Base-by-base conservation (phyloP, 2,113 vertebrate species). In the Engystomops pustulosus region DNA sequence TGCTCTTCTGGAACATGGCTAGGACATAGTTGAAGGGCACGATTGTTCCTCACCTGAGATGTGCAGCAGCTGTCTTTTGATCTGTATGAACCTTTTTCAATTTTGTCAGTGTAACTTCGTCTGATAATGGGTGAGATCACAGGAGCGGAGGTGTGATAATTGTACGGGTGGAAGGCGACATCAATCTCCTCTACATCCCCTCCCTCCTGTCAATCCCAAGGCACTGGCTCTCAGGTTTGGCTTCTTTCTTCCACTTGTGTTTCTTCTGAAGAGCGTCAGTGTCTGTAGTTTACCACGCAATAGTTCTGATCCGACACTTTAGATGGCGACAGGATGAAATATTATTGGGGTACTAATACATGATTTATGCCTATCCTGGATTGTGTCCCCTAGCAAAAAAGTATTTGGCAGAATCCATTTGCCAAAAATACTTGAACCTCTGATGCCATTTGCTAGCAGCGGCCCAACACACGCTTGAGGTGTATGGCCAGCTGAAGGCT, bases 61-160 rank as follows among this genome's bases (percentile, higher is more conserved):
- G 74, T 76, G 32, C 47, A 18, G 49, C 49, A 58, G 20, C 47
- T 27, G 30, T 72, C 36, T 55, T 23, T 5, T 18, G 32, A 81
- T 81, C 47, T 8, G 62, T 25, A 49, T 12, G 11, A 81, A 55
- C 30, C 79, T 38, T 32, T n/a, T 75, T 32, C 23, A 70, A 60
- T 47, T 51, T 20, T 83, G 70, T 76, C 81, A 83, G 38, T 45
- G 70, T 51, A 84, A 51, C 81, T 68, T 76, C 44, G 77, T 65
- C 58, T 84, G 81, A 68, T 84, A 84, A 84, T 84, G 72, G 81
- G 71, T 74, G 81, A 84, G 44, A 84, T 84, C 71, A 53, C 81
- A 77, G 81, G 30, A 27, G 8, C 10, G 12, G 34, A 84, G 72
- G 71, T 84, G 81, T 84, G 81, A 84, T 67, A 84, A 77, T 77